Base-by-base conservation (phyloP, 2,888 invertebrate species). In the Liopterus haemorrhoidalis region DNA sequence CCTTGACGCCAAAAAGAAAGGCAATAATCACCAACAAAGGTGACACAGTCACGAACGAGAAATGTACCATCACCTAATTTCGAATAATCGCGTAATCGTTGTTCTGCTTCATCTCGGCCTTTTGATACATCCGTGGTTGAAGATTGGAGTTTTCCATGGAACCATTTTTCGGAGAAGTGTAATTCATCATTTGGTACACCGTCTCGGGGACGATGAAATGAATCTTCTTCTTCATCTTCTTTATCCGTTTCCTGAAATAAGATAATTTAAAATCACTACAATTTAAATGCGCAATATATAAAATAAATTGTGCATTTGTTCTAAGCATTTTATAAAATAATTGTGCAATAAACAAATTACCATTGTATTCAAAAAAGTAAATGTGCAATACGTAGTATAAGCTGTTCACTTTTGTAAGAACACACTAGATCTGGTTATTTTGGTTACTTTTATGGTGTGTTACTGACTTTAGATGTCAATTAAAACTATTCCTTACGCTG, bases 21-120 rank as follows among this genome's bases (percentile, higher is more conserved):
- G 50, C 93, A 92, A 63, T 93, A 95, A 66, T 95, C 95, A 0
- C 95, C 95, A 1, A 94, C 90, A 68, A 95, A 95, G 0, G 94
- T 95, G 18, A 92, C 92, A 63, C 94, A 93, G 56, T 92, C 90
- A 20, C 95, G 74, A 1, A 96, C 95, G 19, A 94, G 73, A 65
- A 94, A 94, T 0, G 92, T 91, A 0, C 93, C 94, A 63, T 93
- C 91, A 0, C 92, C 92, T 3, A 92, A 72, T 62, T 85, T 77
- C 0, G 89, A 76, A 62, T 91, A 89, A 4, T 78, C 75, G 42
- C 78, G 74, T 6, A 94, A 67, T 21, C 90, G 74, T 52, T 80
- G 76, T 62, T 88, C 88, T 0, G 90, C 86, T 59, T 91, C 88
- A 49, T 78, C 79, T 3, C 90, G 68, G 14, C 88, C 88, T 16